phyloP scores from a whole-genome alignment of 2,888 invertebrate species.

The Clivina fossor region DNA sequence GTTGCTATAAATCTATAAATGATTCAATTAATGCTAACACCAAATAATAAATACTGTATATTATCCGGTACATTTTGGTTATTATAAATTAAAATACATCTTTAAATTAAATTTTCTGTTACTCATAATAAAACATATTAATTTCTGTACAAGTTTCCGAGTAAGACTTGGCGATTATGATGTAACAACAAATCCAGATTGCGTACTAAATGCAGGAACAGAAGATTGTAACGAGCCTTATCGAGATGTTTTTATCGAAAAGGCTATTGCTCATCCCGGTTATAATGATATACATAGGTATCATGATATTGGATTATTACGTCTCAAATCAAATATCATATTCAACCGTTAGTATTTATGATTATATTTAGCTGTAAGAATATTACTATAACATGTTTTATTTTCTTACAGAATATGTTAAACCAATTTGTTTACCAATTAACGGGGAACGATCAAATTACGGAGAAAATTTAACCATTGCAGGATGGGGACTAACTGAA shows the following conservation, averaged over 20 bases:
- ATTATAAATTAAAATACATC: too few species aligned
- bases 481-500: conserved; percentile 41
- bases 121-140: too few species aligned
- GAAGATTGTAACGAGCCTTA: neutral
- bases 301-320: neutral
- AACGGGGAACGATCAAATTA: neutral
- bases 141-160: too few species aligned
- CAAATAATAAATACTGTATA: too few species aligned
- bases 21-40: too few species aligned
- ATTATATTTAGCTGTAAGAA: too few species aligned
- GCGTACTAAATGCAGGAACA: neutral
- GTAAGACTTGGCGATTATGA: neutral
- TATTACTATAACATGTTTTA: neutral
- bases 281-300: neutral
- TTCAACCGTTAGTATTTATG: too few species aligned
- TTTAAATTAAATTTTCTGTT: too few species aligned
- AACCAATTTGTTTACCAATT: conserved; percentile 32
- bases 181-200: neutral
- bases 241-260: neutral
- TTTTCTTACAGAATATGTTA: conserved; percentile 27
- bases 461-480: conserved; percentile 32
- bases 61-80: too few species aligned
- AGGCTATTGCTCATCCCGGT: neutral
- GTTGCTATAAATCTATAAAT: too few species aligned
- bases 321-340: too few species aligned